Percentiles rank a stretch among this genome's conserved stretches.
These are phyloP conservation scores for Perca fluviatilis DNA, from an alignment of 2,113 vertebrate genomes.

Conservation along the genomic window DNA sequence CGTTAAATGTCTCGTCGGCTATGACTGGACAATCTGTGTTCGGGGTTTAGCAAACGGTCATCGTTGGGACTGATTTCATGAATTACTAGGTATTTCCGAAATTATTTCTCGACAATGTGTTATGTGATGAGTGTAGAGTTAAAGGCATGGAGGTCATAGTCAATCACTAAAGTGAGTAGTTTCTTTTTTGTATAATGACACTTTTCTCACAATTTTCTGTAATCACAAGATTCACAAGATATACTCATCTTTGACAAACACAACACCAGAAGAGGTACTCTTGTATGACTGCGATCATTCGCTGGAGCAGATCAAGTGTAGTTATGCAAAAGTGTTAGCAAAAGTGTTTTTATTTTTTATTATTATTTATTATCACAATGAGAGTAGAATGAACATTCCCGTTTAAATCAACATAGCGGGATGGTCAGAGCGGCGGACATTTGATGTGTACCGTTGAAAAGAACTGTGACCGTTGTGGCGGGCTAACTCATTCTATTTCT, in stretches of 20 bases:
- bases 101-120: neutral
- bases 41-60: neutral
- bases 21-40: neutral
- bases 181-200: constrained; percentile 8
- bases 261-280: neutral
- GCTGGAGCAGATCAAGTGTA: constrained; percentile 45
- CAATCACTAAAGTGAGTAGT: neutral
- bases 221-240: constrained; percentile 19
- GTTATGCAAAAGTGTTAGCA: constrained; percentile 35
- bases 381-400: no score
- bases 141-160: neutral
- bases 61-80: neutral
- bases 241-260: constrained; percentile 22
- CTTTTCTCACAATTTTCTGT: constrained; percentile 22
- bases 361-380: no score
- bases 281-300: constrained; percentile 17
- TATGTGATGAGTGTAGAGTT: constrained; percentile 4
- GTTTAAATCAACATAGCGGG: no score
- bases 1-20: neutral
- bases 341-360: constrained; percentile 71
- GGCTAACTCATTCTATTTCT: no score
- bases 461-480: no score
- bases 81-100: neutral
- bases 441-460: no score
- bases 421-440: no score